Base-by-base conservation (phyloP, 2,797 vertebrate genomes). In the Chelidonichthys spinosus region DNA sequence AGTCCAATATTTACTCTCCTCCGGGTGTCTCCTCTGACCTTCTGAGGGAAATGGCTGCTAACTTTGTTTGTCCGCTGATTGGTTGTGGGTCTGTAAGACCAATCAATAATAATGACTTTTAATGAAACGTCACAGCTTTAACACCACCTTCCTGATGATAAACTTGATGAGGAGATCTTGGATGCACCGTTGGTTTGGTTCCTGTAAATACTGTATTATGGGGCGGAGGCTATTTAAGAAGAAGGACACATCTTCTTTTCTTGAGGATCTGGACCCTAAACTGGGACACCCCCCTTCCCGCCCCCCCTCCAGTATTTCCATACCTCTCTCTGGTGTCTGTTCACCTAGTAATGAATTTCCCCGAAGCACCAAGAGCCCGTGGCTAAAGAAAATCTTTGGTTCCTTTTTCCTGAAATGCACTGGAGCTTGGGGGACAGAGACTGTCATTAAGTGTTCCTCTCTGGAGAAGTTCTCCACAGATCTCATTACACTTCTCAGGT, bases 401-500 rank as follows among this genome's bases (percentile, higher is more conserved):
- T 86, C 69, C 69, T 53, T 63, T 54, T 66, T 25, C 25, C 62
- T 77, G 78, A 89, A 81, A 86, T 64, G 58, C 65, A 76, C 53
- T 72, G 71, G 69, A 79, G 82, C 83, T 69, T 65, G 55, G 52
- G 68, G 78, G 75, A 81, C 72, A 75, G 67, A 82, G 53, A 64
- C 70, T 66, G 78, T 84, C 81, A 92, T 85, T 87, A 87, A 81
- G 76, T 73, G 46, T 75, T 73, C 63, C 50, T 79, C 70, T 79
- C 71, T 69, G 42, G 72, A 85, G 69, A 85, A 65, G 67, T 80
- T 83, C 76, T 82, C 67, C 35, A 50, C 85, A 82, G 84, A 92
- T 90, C 81, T 85, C 86, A 91, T 90, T 86, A 90, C 63, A 70
- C 61, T 74, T 78, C 72, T 76, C 85, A 71, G 81, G 69, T 83